Percentiles rank a stretch among this genome's conserved stretches.
Conservation (phyloP, 2,113 vertebrate species). For the Odontophorus gujanensis region DNA sequence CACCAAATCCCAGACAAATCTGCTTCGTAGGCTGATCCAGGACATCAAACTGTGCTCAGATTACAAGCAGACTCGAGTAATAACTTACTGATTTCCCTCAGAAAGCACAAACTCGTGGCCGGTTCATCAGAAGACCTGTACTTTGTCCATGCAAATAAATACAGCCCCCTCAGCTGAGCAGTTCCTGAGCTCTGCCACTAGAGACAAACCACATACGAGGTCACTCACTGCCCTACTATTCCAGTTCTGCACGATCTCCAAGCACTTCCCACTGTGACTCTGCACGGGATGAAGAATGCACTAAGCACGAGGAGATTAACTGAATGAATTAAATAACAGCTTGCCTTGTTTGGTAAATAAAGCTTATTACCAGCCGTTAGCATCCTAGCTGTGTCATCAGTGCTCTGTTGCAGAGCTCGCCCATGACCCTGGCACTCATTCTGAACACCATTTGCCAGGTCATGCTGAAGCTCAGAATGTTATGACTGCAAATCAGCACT, state of each 20-base stretch:
- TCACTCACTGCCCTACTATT: rapidly evolving
- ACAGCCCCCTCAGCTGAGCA: neutral
- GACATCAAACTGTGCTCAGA: neutral
- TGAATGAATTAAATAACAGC: neutral
- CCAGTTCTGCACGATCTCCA: neutral
- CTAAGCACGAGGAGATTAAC: rapidly evolving
- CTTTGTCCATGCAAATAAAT: neutral
- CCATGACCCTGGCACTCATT: neutral
- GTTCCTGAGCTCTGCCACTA: neutral
- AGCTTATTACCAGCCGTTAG: neutral
- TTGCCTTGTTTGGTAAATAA: rapidly evolving
- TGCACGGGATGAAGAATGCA: neutral
- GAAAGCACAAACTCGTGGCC: neutral
- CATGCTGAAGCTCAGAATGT: neutral
- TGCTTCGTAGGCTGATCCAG: neutral
- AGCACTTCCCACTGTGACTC: neutral
- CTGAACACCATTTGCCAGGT: neutral
- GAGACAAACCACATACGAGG: neutral
- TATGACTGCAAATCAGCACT: neutral
- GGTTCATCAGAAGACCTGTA: neutral
- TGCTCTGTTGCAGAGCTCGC: neutral
- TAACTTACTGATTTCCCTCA: neutral
- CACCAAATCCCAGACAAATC: neutral
- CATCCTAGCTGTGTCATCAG: too few relatives aligned
- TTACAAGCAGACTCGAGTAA: neutral